A percentile compares a stretch with the other conserved stretches of the same genome.
These are phyloP conservation scores for Oplegnathus fasciatus DNA, from an alignment of 2,113 vertebrate species.

Conservation along the genomic window DNA sequence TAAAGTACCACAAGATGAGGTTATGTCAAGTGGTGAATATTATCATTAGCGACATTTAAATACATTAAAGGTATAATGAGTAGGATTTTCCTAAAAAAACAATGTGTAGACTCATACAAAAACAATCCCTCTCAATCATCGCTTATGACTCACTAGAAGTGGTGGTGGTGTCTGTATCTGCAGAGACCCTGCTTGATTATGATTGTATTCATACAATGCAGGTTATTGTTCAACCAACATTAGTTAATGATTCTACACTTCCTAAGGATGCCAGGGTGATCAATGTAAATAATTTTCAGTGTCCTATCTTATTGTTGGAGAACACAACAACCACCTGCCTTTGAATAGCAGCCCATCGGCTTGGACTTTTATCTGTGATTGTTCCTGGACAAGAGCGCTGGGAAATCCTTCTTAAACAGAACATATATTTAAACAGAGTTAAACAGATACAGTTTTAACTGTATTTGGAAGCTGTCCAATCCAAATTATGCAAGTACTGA, in stretches of 20 bases:
- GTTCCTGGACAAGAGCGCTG: background rate
- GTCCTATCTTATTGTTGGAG: background rate
- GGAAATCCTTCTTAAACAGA: background rate
- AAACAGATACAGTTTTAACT: background rate
- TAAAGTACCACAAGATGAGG: background rate
- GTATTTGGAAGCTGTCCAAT: background rate
- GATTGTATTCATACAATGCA: background rate
- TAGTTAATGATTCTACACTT: background rate
- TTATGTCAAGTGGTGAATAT: background rate
- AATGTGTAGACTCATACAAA: too few species aligned
- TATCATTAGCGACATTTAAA: background rate
- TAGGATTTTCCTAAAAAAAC: too few species aligned
- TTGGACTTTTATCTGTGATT: background rate
- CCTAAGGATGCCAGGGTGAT: background rate
- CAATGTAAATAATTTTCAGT: background rate
- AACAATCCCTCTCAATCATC: too few species aligned
- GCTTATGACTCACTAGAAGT: too few species aligned
- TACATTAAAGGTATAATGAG: too few species aligned
- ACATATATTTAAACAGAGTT: background rate
- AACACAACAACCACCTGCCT: background rate
- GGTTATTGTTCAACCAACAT: background rate
- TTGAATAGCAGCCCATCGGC: conserved; percentile 9
- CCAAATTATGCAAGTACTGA: background rate
- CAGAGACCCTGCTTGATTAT: too few species aligned
- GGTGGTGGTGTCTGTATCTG: too few species aligned